Evolutionary conservation across 2,797 vertebrate genomes (phyloP).

Genomic region (Micromesistius poutassou): DNA sequence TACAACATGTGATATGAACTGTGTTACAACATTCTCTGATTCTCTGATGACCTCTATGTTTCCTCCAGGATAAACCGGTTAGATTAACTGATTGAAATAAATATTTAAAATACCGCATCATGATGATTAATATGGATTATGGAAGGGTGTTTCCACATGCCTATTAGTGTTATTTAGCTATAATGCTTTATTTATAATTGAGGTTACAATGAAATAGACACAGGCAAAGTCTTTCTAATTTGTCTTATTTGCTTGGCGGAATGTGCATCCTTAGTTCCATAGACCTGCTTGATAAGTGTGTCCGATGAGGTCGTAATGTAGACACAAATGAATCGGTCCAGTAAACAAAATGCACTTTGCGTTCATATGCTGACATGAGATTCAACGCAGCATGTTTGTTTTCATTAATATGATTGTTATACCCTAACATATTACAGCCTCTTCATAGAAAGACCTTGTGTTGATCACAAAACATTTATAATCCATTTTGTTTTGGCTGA

Average conservation of each 20-base stretch:
- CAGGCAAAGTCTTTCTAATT: background rate
- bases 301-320: background rate
- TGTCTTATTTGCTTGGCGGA: background rate
- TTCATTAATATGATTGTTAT: background rate
- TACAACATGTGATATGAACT: background rate
- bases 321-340: background rate
- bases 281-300: background rate
- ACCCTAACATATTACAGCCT: too few species aligned
- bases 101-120: background rate
- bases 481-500: background rate
- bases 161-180: background rate
- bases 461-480: background rate
- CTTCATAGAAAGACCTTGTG: background rate
- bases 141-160: constrained; percentile 1
- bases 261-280: background rate
- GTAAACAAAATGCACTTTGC: background rate
- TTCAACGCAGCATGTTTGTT: background rate
- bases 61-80: background rate
- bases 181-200: background rate
- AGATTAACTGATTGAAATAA: background rate
- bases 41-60: background rate
- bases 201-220: background rate
- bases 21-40: background rate
- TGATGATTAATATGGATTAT: background rate
- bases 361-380: too few species aligned